Conservation (phyloP, 2,113 vertebrate species). For the Bambusicola thoracicus region DNA sequence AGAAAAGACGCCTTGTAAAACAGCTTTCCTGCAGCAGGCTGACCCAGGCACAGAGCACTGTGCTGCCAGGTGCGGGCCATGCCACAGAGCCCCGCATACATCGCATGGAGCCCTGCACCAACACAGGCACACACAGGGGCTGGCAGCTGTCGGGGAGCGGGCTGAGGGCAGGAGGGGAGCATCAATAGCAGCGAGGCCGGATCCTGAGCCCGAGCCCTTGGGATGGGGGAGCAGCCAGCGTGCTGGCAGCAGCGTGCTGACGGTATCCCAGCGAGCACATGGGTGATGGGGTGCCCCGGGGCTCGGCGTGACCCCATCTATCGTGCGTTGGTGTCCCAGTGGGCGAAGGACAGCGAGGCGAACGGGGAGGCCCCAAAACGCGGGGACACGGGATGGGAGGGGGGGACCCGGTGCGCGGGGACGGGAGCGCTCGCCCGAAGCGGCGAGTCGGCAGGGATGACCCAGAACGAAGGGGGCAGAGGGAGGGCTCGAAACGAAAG, state of each 20-base stretch:
- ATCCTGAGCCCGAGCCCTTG: accelerated
- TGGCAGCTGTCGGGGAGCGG: background rate
- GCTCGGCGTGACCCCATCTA: accelerated
- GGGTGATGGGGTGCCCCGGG: accelerated
- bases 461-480: background rate
- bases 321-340: too few species aligned
- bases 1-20: background rate
- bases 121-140: background rate
- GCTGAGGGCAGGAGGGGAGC: background rate
- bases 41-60: background rate
- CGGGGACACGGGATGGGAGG: background rate
- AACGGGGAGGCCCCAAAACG: background rate
- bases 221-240: accelerated
- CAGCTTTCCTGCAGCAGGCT: background rate
- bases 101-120: background rate
- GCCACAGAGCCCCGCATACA: background rate
- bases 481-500: background rate
- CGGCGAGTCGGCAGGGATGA: background rate
- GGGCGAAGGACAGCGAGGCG: background rate
- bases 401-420: background rate
- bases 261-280: accelerated
- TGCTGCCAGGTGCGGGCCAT: background rate
- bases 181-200: accelerated
- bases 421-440: background rate
- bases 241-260: background rate